Evolutionary conservation across 2,797 vertebrate genomes (phyloP).

Genomic region (Cossypha niveicapilla): DNA sequence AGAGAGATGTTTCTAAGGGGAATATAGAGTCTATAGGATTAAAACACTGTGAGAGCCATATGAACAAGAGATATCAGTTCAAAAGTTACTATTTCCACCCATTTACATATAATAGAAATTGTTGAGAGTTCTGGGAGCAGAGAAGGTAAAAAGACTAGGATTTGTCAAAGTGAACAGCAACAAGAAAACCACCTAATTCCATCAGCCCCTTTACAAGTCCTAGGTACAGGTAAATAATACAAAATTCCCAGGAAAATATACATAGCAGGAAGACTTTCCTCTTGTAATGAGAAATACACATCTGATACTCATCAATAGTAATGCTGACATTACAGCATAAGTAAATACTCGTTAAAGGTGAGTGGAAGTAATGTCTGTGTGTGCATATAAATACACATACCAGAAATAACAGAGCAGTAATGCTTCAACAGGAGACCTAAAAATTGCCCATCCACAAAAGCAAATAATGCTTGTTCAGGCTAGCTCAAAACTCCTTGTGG

Average conservation of each 20-base stretch:
- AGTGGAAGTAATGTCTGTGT: accelerated
- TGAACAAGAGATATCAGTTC: neutral
- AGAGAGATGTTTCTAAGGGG: neutral
- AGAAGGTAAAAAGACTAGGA: neutral
- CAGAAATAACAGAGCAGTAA: neutral
- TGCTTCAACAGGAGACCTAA: neutral
- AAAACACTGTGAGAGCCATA: neutral
- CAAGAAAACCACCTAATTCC: neutral
- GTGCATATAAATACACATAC: neutral
- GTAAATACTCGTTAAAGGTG: neutral
- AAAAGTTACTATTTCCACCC: neutral
- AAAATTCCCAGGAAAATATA: neutral
- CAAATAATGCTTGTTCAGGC: neutral
- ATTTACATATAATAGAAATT: neutral
- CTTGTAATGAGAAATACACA: neutral
- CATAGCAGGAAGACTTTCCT: neutral
- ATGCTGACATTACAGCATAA: neutral
- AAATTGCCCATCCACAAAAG: neutral
- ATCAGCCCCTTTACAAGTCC: neutral
- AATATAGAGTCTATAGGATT: neutral
- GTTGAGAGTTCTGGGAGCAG: neutral
- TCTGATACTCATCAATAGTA: neutral
- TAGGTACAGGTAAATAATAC: neutral
- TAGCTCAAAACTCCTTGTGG: neutral
- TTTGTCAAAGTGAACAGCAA: neutral